These are phyloP conservation scores for Paramuricea clavata DNA, from an alignment of 92 coral and sea anemone genomes.

Conservation along the genomic window DNA sequence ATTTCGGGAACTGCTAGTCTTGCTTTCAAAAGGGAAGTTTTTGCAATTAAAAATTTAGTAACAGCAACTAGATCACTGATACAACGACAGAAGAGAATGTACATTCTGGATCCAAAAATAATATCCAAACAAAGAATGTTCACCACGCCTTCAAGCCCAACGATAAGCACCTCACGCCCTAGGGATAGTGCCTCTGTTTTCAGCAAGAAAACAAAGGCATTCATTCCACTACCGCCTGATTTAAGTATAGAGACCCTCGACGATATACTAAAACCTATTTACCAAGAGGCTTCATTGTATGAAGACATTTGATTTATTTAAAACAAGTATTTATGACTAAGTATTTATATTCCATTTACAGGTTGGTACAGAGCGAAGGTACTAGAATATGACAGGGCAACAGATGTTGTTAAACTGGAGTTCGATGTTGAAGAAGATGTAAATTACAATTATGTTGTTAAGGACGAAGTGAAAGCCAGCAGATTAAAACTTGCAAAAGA, in stretches of 20 bases:
- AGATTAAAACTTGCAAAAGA: constrained; percentile 48
- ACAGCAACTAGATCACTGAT: constrained; percentile 45
- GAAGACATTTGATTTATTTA: no score
- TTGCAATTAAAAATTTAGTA: constrained; percentile 33
- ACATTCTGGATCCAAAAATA: constrained; percentile 43
- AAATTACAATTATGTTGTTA: constrained; percentile 26
- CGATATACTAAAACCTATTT: constrained; percentile 38
- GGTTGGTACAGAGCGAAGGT: constrained; percentile 64
- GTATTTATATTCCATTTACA: neutral
- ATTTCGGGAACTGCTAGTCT: constrained; percentile 50
- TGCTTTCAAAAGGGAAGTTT: neutral
- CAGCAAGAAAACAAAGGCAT: neutral
- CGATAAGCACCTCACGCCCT: constrained; percentile 55
- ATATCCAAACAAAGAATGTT: constrained; percentile 33
- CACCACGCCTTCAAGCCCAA: constrained; percentile 52
- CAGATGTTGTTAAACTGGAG: constrained; percentile 38
- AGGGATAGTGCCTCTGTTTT: constrained; percentile 69
- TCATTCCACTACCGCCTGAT: constrained; percentile 48
- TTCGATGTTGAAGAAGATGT: constrained; percentile 37
- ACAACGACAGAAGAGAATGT: constrained; percentile 44
- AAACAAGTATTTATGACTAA: no score
- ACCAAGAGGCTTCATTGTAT: constrained; percentile 38
- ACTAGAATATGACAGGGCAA: constrained; percentile 24
- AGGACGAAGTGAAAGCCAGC: constrained; percentile 25
- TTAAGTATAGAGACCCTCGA: constrained; percentile 49